Conservation (phyloP, 2,113 vertebrate species). For the Cinclus cinclus region DNA sequence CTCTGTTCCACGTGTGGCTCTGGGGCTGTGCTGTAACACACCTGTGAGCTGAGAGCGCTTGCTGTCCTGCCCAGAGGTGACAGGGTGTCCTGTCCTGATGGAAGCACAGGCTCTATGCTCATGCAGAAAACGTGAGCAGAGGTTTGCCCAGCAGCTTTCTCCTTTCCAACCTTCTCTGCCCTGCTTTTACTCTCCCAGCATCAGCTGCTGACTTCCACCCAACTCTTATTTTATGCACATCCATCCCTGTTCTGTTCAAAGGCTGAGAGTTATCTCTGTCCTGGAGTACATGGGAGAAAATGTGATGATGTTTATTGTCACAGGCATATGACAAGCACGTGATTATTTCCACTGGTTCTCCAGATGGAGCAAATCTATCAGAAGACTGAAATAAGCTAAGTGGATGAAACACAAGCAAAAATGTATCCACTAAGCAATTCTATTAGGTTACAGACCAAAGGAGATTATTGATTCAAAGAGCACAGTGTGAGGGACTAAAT, state of each 20-base stretch:
- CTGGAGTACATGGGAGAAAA: background rate
- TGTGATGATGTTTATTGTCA: background rate
- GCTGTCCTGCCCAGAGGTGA: background rate
- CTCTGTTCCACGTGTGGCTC: too few species aligned
- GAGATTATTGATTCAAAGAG: slow-evolving; percentile 19
- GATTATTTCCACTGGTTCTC: background rate
- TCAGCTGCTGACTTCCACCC: background rate
- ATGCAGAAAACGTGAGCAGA: accelerated
- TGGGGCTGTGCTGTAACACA: too few species aligned
- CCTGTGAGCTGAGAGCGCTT: too few species aligned
- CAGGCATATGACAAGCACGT: accelerated
- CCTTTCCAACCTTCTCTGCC: background rate
- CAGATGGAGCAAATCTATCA: background rate
- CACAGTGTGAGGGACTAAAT: background rate
- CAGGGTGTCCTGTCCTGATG: background rate
- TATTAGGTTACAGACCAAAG: background rate
- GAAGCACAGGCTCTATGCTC: background rate
- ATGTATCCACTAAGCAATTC: slow-evolving; percentile 20
- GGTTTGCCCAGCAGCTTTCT: background rate
- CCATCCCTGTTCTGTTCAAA: background rate
- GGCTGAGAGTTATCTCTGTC: background rate
- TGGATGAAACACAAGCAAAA: slow-evolving; percentile 22
- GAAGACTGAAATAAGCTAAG: background rate
- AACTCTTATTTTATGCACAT: background rate
- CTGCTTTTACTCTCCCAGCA: background rate